phyloP scores from a whole-genome alignment of 2,888 invertebrate genomes.

The Electrophaes corylata region DNA sequence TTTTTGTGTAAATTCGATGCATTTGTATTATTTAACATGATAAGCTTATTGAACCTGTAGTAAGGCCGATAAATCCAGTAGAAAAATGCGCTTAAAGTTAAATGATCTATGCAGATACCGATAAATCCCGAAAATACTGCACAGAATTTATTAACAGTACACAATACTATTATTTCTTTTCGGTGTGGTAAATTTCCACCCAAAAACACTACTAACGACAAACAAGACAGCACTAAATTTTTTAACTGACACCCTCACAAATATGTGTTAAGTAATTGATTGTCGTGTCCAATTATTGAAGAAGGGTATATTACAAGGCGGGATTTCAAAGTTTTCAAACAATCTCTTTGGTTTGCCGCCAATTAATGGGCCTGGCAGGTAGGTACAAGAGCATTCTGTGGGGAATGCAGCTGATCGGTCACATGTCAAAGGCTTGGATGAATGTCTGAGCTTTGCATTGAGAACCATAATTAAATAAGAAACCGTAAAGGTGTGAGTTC shows the following conservation, averaged over 20 bases:
- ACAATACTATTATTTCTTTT: too few species aligned
- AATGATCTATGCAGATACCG: too few species aligned
- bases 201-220: conserved; percentile 5
- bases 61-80: too few species aligned
- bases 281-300: conserved; percentile 24
- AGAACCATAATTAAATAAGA: conserved; percentile 9
- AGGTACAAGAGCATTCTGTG: conserved; percentile 16
- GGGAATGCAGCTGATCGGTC: conserved; percentile 31
- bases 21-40: too few species aligned
- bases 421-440: conserved; percentile 31
- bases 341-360: conserved; percentile 34
- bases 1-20: too few species aligned
- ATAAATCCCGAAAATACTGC: too few species aligned
- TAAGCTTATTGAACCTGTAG: too few species aligned
- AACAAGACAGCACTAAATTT: neutral
- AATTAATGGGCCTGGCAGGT: conserved; percentile 22
- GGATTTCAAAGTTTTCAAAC: conserved; percentile 28
- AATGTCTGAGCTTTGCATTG: conserved; percentile 17
- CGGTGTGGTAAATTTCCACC: neutral
- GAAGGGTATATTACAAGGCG: conserved; percentile 19
- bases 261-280: conserved; percentile 19
- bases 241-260: conserved; percentile 13
- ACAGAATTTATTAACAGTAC: too few species aligned
- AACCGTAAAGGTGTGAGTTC: neutral
- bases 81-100: too few species aligned